A percentile compares a stretch with the other conserved stretches of the same genome.
These are phyloP conservation scores for Tricholaema leucomelas DNA, from an alignment of 2,113 vertebrate species.

Conservation along the genomic window DNA sequence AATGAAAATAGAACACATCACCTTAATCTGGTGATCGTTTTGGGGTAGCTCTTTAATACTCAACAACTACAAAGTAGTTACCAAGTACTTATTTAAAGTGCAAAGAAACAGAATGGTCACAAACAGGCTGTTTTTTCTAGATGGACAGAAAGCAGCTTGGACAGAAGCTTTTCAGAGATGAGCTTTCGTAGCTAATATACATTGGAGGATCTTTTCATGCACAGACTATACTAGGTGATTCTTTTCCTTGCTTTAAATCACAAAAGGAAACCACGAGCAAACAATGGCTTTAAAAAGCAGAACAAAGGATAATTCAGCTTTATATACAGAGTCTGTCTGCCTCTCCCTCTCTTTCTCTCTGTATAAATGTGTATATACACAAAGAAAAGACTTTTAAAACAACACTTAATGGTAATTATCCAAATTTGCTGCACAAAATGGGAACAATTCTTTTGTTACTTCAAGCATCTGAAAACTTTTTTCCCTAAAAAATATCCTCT, in stretches of 20 bases:
- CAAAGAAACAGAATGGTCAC: neutral
- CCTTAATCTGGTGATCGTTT: neutral
- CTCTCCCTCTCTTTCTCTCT: neutral
- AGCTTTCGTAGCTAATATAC: neutral
- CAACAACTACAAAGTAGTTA: neutral
- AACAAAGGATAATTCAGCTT: constrained; percentile 52
- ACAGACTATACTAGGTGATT: neutral
- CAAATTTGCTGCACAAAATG: neutral
- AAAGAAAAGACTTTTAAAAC: neutral
- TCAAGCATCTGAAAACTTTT: neutral
- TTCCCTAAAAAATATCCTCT: neutral
- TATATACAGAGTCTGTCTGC: neutral
- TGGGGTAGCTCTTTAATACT: neutral
- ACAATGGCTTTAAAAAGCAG: constrained; percentile 35
- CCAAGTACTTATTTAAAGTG: neutral
- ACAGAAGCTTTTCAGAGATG: constrained; percentile 27
- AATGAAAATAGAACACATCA: neutral
- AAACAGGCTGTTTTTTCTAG: constrained; percentile 8
- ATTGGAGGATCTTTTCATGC: constrained; percentile 36
- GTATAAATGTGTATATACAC: neutral
- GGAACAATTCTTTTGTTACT: neutral
- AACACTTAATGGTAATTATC: neutral
- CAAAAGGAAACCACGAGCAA: constrained; percentile 47
- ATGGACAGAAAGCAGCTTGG: neutral
- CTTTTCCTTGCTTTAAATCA: constrained; percentile 45